Percentiles rank a stretch among this genome's conserved stretches.
Evolutionary conservation across 2,113 vertebrate species (phyloP).

Genomic region (Murina feae): DNA sequence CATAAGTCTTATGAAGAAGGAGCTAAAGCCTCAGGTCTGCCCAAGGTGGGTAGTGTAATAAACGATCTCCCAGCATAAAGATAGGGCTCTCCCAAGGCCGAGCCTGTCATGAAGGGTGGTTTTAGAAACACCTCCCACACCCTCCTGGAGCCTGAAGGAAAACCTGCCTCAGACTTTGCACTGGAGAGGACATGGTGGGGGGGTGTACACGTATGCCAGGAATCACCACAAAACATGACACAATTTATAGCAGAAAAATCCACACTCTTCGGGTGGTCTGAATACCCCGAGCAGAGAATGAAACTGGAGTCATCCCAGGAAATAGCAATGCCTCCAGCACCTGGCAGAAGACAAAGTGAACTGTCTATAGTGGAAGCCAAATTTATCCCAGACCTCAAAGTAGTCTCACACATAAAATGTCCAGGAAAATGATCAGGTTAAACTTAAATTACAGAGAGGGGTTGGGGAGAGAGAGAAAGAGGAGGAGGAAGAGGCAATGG

Average conservation of each 20-base stretch:
- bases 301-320: not conserved
- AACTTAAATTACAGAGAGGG: not conserved
- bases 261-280: conserved; percentile 7
- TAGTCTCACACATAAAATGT: not conserved
- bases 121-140: not conserved
- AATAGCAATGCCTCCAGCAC: not conserved
- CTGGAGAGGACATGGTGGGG: not conserved
- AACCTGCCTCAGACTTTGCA: not conserved
- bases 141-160: not conserved
- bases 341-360: not conserved
- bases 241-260: not conserved
- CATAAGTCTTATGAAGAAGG: not conserved
- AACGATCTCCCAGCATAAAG: not conserved
- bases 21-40: not conserved
- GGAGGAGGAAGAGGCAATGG: not conserved
- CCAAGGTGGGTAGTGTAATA: not conserved
- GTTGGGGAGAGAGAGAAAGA: not conserved
- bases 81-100: not conserved
- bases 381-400: conserved; percentile 7
- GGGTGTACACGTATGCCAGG: not conserved
- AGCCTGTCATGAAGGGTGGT: not conserved
- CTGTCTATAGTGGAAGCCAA: not conserved
- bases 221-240: not conserved
- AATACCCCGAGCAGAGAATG: not conserved
- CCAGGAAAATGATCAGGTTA: not conserved